A percentile compares a stretch with the other conserved stretches of the same genome.
phyloP scores from a whole-genome alignment of 2,888 invertebrate species.

The Diplazon laetatorius region DNA sequence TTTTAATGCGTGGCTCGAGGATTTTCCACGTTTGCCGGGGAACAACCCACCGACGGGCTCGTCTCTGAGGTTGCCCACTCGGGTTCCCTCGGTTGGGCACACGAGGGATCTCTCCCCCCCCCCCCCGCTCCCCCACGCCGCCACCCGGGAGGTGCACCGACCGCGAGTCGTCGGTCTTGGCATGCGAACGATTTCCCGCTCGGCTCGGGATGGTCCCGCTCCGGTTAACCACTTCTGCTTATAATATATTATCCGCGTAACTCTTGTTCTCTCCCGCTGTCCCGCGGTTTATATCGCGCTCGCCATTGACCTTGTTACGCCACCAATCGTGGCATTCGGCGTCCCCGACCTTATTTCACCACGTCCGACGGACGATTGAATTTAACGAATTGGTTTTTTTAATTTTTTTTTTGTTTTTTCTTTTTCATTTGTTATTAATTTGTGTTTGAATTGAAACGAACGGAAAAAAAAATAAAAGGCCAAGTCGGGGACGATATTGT shows the following conservation, averaged over 20 bases:
- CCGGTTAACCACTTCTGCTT: conserved; percentile 62
- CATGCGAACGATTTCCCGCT: conserved; percentile 61
- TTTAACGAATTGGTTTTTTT: no score
- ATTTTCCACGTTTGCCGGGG: conserved; percentile 41
- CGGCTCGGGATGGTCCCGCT: conserved; percentile 60
- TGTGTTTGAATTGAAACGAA: no score
- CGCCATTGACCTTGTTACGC: conserved; percentile 56
- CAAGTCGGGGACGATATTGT: no score
- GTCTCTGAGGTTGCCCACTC: conserved; percentile 30
- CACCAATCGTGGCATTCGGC: conserved; percentile 35
- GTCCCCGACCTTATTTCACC: conserved; percentile 18
- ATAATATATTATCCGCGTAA: conserved; percentile 56
- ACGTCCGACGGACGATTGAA: conserved; percentile 9
- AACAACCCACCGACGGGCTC: conserved; percentile 9
- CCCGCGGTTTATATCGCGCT: no score
- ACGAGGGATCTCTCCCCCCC: no score
- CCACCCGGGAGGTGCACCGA: conserved; percentile 45
- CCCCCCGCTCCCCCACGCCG: no score
- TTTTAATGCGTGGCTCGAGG: conserved; percentile 43
- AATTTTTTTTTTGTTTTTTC: no score
- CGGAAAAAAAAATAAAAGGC: no score
- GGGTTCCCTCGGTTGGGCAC: neutral
- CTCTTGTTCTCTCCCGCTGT: conserved; percentile 25
- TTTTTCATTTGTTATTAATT: no score
- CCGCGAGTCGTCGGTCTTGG: conserved; percentile 45